Percentiles rank a stretch among this genome's conserved stretches.
These are phyloP conservation scores for Sebastes umbrosus DNA, from an alignment of 2,797 vertebrate species.

Conservation along the genomic window DNA sequence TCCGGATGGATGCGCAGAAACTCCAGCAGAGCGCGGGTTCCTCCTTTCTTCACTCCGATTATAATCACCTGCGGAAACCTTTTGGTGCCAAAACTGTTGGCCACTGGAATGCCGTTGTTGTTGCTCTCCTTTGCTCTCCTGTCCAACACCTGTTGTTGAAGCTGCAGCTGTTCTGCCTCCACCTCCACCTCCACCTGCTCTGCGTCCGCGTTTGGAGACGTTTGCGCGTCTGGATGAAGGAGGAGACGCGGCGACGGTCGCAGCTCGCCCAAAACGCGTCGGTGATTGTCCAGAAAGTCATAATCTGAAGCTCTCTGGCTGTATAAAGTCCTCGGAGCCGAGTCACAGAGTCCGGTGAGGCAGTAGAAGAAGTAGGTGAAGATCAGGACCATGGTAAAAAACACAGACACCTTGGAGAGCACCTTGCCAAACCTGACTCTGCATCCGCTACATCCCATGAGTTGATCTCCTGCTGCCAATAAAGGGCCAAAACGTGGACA, in stretches of 20 bases:
- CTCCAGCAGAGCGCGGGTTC: conserved; percentile 91
- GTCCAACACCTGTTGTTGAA: neutral
- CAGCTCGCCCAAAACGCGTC: conserved; percentile 41
- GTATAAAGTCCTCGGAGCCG: conserved; percentile 68
- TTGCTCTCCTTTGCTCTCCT: conserved; percentile 6
- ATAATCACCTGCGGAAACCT: conserved; percentile 91
- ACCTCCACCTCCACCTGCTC: conserved; percentile 51
- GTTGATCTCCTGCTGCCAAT: conserved; percentile 73
- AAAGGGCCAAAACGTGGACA: conserved; percentile 60
- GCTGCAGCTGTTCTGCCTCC: conserved; percentile 22
- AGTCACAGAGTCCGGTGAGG: conserved; percentile 77
- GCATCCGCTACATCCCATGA: conserved; percentile 91
- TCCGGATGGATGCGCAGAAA: conserved; percentile 92
- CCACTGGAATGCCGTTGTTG: conserved; percentile 62
- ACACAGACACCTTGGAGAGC: conserved; percentile 79
- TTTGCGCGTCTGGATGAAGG: conserved; percentile 34
- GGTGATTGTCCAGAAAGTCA: conserved; percentile 46
- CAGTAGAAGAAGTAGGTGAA: conserved; percentile 85
- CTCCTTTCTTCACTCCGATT: conserved; percentile 94
- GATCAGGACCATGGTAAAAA: conserved; percentile 83
- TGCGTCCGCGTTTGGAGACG: conserved; percentile 15
- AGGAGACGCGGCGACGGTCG: conserved; percentile 39
- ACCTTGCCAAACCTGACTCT: conserved; percentile 80
- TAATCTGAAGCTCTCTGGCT: conserved; percentile 39
- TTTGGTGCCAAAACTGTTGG: conserved; percentile 79